A percentile compares a stretch with the other conserved stretches of the same genome.
Evolutionary conservation across 2,888 invertebrate species (phyloP).

Genomic region (Phoenoteleia sp.): DNA sequence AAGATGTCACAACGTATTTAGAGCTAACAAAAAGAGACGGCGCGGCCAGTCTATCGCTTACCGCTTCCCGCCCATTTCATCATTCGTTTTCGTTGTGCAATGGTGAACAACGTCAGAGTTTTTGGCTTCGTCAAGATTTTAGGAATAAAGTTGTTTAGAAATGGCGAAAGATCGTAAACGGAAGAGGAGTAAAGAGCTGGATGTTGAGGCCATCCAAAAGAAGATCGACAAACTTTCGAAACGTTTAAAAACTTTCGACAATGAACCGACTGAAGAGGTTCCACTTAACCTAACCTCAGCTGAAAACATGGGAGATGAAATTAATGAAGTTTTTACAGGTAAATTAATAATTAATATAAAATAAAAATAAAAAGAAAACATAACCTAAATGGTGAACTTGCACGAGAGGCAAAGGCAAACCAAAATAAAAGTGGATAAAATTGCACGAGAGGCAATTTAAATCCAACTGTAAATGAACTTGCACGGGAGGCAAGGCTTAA

Average conservation of each 20-base stretch:
- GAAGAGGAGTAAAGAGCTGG: no score
- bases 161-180: no score
- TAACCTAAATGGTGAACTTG: not conserved
- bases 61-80: not conserved
- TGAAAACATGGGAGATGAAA: no score
- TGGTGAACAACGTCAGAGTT: no score
- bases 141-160: no score
- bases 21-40: not conserved
- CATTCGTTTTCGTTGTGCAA: constrained; percentile 2
- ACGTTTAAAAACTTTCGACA: no score
- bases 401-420: not conserved
- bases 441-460: not conserved
- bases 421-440: not conserved
- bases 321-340: not conserved
- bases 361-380: not conserved
- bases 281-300: no score
- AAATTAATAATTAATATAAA: not conserved
- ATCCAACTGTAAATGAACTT: not conserved
- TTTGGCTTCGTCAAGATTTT: no score
- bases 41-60: not conserved
- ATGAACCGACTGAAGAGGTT: no score
- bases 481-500: not conserved
- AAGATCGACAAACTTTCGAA: no score
- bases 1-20: constrained; percentile 12
- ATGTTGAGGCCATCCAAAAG: no score